Conservation (phyloP, 2,113 vertebrate genomes). For the Sardina pilchardus region DNA sequence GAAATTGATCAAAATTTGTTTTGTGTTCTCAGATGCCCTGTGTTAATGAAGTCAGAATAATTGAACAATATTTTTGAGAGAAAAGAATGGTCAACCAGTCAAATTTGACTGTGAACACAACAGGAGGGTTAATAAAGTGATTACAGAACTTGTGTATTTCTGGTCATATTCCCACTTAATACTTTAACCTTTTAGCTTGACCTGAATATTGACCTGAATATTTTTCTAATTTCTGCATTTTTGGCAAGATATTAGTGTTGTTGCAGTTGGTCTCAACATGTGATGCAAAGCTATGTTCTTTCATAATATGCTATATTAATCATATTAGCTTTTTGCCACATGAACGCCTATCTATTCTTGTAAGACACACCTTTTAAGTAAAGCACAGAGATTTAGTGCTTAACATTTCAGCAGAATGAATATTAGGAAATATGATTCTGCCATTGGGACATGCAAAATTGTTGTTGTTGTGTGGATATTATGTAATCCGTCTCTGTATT, state of each 20-base stretch:
- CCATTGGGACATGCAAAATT: neutral
- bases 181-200: neutral
- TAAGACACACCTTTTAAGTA: neutral
- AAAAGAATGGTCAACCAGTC: too few species aligned
- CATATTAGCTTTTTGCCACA: neutral
- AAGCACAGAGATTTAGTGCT: neutral
- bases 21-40: too few species aligned
- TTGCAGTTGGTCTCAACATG: too few species aligned
- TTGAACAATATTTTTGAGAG: too few species aligned
- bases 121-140: conserved; percentile 27
- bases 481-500: neutral
- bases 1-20: too few species aligned
- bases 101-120: too few species aligned
- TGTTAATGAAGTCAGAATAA: too few species aligned
- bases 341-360: neutral
- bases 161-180: conserved; percentile 26
- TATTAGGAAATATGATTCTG: neutral
- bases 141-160: conserved; percentile 21
- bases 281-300: too few species aligned
- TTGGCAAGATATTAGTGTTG: too few species aligned
- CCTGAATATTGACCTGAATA: neutral
- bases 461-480: neutral
- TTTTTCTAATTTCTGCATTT: neutral
- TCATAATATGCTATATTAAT: neutral
- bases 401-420: neutral